Base-by-base conservation (phyloP, 2,888 invertebrate genomes). In the Lapara coniferarum region DNA sequence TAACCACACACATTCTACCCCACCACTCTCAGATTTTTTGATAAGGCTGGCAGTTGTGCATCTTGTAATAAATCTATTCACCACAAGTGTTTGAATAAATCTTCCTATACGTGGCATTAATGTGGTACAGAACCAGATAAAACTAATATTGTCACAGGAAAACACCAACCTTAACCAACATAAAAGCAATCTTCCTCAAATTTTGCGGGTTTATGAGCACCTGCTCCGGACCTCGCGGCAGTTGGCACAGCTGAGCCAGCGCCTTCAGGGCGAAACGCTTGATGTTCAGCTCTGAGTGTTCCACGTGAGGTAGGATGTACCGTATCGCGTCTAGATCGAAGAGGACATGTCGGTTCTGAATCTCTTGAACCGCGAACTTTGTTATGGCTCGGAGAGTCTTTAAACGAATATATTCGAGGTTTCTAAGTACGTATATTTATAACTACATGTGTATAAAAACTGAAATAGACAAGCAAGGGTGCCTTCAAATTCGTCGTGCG, bases 251-350 rank as follows among this genome's bases (percentile, higher is more conserved):
- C 77, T 95, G 93, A 0, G 94, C 94, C 52, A 95, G 73, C 0
- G 95, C 89, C 75, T 95, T 95, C 49, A 94, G 78, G 0, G 95
- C 91, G 70, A 95, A 95, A 78, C 95, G 88, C 68, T 83, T 85
- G 66, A 92, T 87, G 70, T 92, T 93, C 68, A 91, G 63, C 75
- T 92, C 92, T 0, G 75, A 16, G 67, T 92, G 89, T 2, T 92
- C 91, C 13, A 93, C 79, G 69, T 93, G 93, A 0, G 80, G 87
- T 14, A 93, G 75, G 13, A 93, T 89, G 70, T 80, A 89, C 13
- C 76, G 74, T 53, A 93, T 91, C 0, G 91, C 93, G 25, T 88
- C 66, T 63, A 93, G 70, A 58, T 89, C 75, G 73, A 80, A 89
- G 0, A 93, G 74, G 0, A 89, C 83, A 2, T 78, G n/a, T 10